Percentiles rank a stretch among this genome's conserved stretches.
Evolutionary conservation across 1,140 invertebrate species (phyloP).

Genomic region (Drosophila serrata): DNA sequence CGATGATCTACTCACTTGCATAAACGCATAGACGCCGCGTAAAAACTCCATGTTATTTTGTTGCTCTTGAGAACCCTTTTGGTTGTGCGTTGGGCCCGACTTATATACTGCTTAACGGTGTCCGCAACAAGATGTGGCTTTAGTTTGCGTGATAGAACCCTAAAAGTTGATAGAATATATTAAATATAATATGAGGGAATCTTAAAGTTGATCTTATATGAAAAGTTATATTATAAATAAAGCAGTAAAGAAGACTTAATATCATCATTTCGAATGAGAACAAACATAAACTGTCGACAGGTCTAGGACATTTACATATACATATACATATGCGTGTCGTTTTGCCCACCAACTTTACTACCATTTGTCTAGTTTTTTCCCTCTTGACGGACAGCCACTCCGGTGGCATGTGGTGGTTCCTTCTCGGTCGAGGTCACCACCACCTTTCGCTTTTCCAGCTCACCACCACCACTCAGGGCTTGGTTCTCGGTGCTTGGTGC

Average conservation of each 20-base stretch:
- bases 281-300: neutral
- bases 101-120: conserved; percentile 85
- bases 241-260: neutral
- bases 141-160: conserved; percentile 82
- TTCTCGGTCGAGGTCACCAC: conserved; percentile 49
- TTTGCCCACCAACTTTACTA: neutral
- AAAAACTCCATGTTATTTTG: conserved; percentile 85
- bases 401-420: conserved; percentile 19
- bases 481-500: neutral
- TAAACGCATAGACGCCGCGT: conserved; percentile 86
- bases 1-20: conserved; percentile 86
- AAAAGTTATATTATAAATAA: neutral
- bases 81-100: conserved; percentile 83
- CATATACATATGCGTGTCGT: neutral
- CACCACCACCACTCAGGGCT: neutral
- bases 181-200: neutral
- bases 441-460: conserved; percentile 9
- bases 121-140: conserved; percentile 85
- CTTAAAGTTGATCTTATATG: neutral
- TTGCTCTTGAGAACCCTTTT: conserved; percentile 83
- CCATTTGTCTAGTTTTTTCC: neutral
- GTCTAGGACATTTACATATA: conserved; percentile 1
- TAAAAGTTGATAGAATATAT: conserved; percentile 20
- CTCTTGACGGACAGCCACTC: conserved; percentile 1
- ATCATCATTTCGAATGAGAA: neutral